Evolutionary conservation across 2,113 vertebrate species (phyloP).

Genomic region (Aptenodytes patagonicus): DNA sequence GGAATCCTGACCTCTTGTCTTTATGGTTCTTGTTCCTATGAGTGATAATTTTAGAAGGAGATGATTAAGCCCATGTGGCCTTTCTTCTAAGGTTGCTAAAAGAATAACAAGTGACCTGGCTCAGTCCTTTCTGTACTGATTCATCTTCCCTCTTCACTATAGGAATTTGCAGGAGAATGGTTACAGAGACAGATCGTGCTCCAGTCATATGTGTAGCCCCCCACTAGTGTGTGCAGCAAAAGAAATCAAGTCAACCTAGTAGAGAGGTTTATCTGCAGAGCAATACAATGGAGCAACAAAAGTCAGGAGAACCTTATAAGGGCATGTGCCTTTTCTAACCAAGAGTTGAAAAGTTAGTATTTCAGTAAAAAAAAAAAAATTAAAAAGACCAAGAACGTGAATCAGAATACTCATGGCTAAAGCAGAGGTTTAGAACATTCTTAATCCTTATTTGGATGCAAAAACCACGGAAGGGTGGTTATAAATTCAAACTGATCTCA

Average conservation of each 20-base stretch:
- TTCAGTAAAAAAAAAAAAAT: neutral
- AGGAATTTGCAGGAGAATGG: neutral
- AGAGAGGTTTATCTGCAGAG: slow-evolving; percentile 8
- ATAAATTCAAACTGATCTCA: slow-evolving; percentile 30
- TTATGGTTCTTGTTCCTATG: neutral
- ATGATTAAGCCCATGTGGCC: neutral
- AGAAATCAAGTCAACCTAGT: neutral
- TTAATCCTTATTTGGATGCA: slow-evolving; percentile 9
- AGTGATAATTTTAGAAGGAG: slow-evolving; percentile 20
- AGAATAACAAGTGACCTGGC: neutral
- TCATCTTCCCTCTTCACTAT: neutral
- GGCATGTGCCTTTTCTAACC: neutral
- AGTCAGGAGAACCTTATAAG: slow-evolving; percentile 23
- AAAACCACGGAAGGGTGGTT: neutral
- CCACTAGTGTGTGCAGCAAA: neutral
- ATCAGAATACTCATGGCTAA: slow-evolving; percentile 13
- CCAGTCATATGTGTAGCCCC: neutral
- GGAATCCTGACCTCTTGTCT: slow-evolving; percentile 56
- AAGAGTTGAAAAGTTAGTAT: neutral
- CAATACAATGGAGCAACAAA: neutral
- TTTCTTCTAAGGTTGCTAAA: neutral
- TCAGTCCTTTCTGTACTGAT: neutral
- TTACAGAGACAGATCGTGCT: neutral
- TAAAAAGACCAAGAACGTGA: neutral
- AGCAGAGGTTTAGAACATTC: slow-evolving; percentile 15